A percentile compares a stretch with the other conserved stretches of the same genome.
Evolutionary conservation across 2,113 vertebrate genomes (phyloP).

Genomic region (Macheiramphus alcinus): DNA sequence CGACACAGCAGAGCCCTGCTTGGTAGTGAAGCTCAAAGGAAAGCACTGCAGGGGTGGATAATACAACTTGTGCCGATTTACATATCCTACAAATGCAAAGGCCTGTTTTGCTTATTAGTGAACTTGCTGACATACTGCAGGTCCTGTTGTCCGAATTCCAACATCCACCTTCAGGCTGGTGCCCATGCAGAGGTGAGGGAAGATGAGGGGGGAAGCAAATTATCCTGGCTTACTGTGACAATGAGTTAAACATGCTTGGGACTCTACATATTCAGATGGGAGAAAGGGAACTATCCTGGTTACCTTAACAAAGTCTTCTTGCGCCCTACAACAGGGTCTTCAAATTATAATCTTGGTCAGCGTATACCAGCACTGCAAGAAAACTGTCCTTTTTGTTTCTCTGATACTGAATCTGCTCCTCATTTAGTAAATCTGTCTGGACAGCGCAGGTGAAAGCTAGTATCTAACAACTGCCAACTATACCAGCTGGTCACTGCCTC

Average conservation of each 20-base stretch:
- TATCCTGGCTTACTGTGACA: background rate
- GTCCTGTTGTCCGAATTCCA: background rate
- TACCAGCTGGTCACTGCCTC: background rate
- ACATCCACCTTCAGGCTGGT: background rate
- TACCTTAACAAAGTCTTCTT: background rate
- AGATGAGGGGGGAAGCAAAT: background rate
- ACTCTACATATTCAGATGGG: background rate
- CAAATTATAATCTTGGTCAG: background rate
- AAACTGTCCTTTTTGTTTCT: background rate
- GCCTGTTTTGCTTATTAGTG: background rate
- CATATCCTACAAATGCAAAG: background rate
- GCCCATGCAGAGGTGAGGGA: background rate
- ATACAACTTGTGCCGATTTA: background rate
- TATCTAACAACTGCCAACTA: background rate
- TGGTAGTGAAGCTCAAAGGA: background rate
- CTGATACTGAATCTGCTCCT: background rate
- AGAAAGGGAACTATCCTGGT: background rate
- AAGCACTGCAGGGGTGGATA: background rate
- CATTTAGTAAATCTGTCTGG: background rate
- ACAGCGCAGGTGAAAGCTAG: background rate
- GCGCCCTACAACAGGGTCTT: background rate
- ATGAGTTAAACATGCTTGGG: background rate
- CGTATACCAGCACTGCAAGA: background rate
- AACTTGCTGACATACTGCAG: background rate
- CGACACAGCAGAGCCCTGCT: rapidly evolving